Evolutionary conservation across 2,113 vertebrate genomes (phyloP), one percentile per base, ranked within the genome.

Genomic region (Rhineura floridana): DNA sequence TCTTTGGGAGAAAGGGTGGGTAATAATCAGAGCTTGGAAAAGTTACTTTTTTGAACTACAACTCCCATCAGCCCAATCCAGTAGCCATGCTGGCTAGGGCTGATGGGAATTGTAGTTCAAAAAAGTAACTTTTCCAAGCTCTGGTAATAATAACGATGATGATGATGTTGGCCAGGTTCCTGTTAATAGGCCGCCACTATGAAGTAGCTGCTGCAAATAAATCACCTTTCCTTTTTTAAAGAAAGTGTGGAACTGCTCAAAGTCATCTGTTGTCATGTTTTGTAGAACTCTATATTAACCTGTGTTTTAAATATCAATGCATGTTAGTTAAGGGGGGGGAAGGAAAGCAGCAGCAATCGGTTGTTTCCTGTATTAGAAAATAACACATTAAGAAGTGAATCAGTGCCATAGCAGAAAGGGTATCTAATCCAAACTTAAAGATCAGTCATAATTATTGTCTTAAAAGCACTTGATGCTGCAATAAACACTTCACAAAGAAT

Each of bases 401-500:
- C 42, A 87, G 46, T 55, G 36, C 75, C 33, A 70, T 44, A 62
- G 28, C 15, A 87, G 63, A 84, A 90, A 91, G 67, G 42, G 46
- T 76, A 89, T 70, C 46, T 90, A 82, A 75, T 39, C 62, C 28
- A 88, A 67, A 83, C 67, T 83, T 88, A 81, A 86, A 76, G 52
- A 88, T 33, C 48, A 90, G 67, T 67, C 81, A 65, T 88, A 89
- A 92, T 90, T 88, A 88, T 86, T 92, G 84, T 72, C 69, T 93
- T 92, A 87, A 94, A 95, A 95, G 81, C 62, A 83, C 44, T 91
- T 87, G 69, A 82, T 92, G 11, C 25, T 91, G 46, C 76, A 93
- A 91, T 91, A 89, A 94, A 91, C 85, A 48, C 80, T 69, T 95
- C 91, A 83, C 75, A 39, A 36, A 65, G 67, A 91, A 46, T 46